Base-by-base conservation (phyloP, 2,113 vertebrate genomes). In the Anarhynchus alexandrinus region DNA sequence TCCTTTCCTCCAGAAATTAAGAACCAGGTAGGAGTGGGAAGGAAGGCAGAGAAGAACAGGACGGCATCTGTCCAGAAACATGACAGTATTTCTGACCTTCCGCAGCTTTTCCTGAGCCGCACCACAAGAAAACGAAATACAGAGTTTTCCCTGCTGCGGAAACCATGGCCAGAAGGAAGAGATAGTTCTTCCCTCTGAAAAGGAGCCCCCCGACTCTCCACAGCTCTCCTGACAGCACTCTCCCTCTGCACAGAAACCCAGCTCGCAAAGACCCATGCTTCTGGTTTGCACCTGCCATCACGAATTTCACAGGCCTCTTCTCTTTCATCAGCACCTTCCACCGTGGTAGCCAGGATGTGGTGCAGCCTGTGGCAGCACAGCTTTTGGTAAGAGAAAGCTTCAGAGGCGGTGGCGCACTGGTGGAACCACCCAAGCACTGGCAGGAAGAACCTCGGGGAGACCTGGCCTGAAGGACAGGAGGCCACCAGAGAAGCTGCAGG, bases 261-360 rank as follows among this genome's bases (percentile, higher is more conserved):
- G 34, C 62, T 21, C 6, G 2, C 16, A 34, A 51, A 67, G 1
- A 55, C 23, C 22, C 36, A 7, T 0, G 1, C 25, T 80, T 83
- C 76, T 77, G 14, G 29, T 77, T 77, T 36, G 58, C 36, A 62
- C 12, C 51, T 70, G 67, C 26, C 36, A 80, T 29, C 30, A 61
- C 0, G 4, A 49, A 70, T 70, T 69, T 70, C 40, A 57, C 20
- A 40, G 49, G 10, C 6, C 10, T 34, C 47, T 82, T 59, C 42
- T 71, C 38, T 64, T 52, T 25, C 43, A 42, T 58, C 1, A 6
- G n/a, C 15, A 23, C 10, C 32, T 36, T 54, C 42, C 4, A 6
- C 27, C 30, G 20, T 0, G 8, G 58, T 62, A 54, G 29, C 38
- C 70, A 88, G 47, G 25, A 85, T 29, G 13, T 6, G 23, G 6